Evolutionary conservation across 1,140 invertebrate genomes (phyloP).

Genomic region (Bursaphelenchus mucronatus): DNA sequence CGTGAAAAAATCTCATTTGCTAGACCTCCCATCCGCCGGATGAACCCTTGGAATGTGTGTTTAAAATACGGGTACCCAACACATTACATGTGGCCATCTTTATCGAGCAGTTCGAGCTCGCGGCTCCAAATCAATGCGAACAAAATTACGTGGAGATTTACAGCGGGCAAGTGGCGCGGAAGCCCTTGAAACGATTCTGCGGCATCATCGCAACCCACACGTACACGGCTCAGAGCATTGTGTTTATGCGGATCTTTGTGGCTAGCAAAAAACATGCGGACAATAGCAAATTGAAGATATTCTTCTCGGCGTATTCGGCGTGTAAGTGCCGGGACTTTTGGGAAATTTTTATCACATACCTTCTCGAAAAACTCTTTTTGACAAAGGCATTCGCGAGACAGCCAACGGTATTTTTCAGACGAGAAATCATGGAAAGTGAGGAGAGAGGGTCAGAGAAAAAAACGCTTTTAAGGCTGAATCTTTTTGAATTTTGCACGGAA

Average conservation of each 20-base stretch:
- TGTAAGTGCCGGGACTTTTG: conserved; percentile 13
- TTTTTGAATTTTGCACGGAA: too few relatives aligned
- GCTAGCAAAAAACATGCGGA: conserved; percentile 11
- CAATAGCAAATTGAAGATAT: conserved; percentile 26
- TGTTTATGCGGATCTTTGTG: conserved; percentile 34
- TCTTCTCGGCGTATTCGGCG: conserved; percentile 33
- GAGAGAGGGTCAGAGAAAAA: too few relatives aligned
- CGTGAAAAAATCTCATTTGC: not conserved
- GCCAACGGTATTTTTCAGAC: too few relatives aligned
- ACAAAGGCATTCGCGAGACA: too few relatives aligned
- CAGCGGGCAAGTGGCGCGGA: conserved; percentile 24
- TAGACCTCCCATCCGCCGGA: not conserved
- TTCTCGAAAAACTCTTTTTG: not conserved
- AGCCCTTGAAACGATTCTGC: conserved; percentile 35
- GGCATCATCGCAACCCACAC: conserved; percentile 34
- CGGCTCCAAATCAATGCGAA: conserved; percentile 39
- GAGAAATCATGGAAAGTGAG: too few relatives aligned
- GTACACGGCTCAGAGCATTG: conserved; percentile 28
- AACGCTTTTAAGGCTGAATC: too few relatives aligned
- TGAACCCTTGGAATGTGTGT: conserved; percentile 38
- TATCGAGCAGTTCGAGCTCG: conserved; percentile 39
- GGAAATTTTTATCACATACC: not conserved
- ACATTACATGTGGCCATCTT: conserved; percentile 40
- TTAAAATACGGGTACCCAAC: conserved; percentile 34
- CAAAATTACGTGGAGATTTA: conserved; percentile 42